Conservation (phyloP, 1,140 invertebrate species). For the Lepidostoma basale region DNA sequence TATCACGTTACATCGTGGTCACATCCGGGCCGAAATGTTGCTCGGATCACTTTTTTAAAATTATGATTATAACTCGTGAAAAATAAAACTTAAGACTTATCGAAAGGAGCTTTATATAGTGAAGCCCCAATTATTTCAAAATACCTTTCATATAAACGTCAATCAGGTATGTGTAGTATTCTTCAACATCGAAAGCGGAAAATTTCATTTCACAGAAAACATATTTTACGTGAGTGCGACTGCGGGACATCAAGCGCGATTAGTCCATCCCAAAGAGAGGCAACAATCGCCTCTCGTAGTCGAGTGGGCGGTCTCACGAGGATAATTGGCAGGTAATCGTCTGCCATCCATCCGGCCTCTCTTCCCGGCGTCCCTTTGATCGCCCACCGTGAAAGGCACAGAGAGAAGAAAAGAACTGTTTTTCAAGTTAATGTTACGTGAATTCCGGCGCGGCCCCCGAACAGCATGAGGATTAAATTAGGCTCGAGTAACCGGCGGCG, state of each 20-base stretch:
- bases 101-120: no score
- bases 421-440: constrained; percentile 46
- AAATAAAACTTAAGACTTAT: no score
- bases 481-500: constrained; percentile 35
- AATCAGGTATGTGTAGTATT: no score
- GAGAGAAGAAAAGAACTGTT: constrained; percentile 16
- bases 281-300: constrained; percentile 13
- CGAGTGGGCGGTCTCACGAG: constrained; percentile 9
- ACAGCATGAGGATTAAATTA: constrained; percentile 41
- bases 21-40: no score
- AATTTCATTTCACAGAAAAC: no score
- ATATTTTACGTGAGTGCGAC: no score
- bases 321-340: constrained; percentile 45
- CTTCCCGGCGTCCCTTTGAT: constrained; percentile 28
- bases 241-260: neutral
- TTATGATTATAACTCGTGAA: no score
- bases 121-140: no score
- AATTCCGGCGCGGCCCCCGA: constrained; percentile 33
- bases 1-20: no score
- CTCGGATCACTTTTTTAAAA: no score
- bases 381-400: neutral
- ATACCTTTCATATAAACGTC: no score
- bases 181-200: no score
- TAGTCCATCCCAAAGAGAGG: neutral
- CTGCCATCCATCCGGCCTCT: constrained; percentile 4